Conservation (phyloP, 2,888 invertebrate species). For the Diarsia brunnea region DNA sequence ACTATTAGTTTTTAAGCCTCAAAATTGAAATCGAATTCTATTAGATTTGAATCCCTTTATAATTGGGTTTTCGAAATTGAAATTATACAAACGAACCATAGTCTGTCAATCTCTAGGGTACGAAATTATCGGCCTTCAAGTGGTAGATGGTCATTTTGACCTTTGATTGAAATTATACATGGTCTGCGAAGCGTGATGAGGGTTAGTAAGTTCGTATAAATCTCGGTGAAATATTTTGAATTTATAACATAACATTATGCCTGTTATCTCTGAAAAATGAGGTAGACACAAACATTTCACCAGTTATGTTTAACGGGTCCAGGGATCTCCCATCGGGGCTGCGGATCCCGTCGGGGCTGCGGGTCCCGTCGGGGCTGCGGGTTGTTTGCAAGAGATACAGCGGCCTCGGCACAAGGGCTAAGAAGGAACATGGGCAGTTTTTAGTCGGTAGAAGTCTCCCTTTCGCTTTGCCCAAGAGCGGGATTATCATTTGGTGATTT, state of each 20-base stretch:
- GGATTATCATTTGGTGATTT: too few relatives aligned
- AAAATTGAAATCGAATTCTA: constrained; percentile 74
- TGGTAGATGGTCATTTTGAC: constrained; percentile 44
- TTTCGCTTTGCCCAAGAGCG: too few relatives aligned
- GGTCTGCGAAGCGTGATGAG: constrained; percentile 10
- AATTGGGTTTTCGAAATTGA: constrained; percentile 70
- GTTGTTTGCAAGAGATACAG: too few relatives aligned
- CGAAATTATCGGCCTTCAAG: constrained; percentile 40
- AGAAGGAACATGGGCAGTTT: too few relatives aligned
- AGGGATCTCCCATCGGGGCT: too few relatives aligned
- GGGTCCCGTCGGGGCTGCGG: too few relatives aligned
- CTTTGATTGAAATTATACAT: constrained; percentile 44
- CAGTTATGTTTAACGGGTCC: too few relatives aligned
- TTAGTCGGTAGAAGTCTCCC: too few relatives aligned
- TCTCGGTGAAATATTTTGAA: background rate
- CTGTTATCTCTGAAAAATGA: background rate
- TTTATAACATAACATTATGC: background rate
- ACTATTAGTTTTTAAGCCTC: constrained; percentile 73
- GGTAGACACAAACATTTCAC: background rate
- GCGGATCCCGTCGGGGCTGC: too few relatives aligned
- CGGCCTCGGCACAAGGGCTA: too few relatives aligned
- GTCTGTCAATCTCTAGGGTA: constrained; percentile 43
- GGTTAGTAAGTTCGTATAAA: background rate
- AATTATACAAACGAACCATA: constrained; percentile 54
- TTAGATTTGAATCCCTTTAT: constrained; percentile 69